A percentile compares a stretch with the other conserved stretches of the same genome.
phyloP scores from a whole-genome alignment of 2,888 invertebrate species.

The Listrodromus nycthemerus region DNA sequence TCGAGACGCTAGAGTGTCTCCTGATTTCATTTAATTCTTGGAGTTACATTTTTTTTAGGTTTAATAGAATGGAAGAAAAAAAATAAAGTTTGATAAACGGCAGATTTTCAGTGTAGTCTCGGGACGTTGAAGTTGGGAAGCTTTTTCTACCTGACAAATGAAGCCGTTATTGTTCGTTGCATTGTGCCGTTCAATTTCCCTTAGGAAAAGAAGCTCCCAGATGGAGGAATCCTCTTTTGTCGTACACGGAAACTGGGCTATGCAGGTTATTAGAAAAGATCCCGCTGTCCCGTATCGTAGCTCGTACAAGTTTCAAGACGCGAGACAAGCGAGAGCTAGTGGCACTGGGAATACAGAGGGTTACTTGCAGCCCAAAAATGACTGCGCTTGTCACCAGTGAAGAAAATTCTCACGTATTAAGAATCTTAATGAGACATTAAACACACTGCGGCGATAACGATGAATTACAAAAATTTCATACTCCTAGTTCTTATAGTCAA shows the following conservation, averaged over 20 bases:
- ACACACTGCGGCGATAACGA: too few relatives aligned
- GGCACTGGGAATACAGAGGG: slow-evolving; percentile 22
- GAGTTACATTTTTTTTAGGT: too few relatives aligned
- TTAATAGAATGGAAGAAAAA: neutral
- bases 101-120: neutral
- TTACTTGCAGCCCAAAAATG: slow-evolving; percentile 9
- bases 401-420: neutral
- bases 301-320: slow-evolving; percentile 18
- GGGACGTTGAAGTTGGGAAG: slow-evolving; percentile 9
- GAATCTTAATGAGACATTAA: neutral
- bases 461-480: too few relatives aligned
- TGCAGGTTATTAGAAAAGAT: slow-evolving; percentile 33
- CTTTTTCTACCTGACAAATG: slow-evolving; percentile 23
- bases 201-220: slow-evolving; percentile 37
- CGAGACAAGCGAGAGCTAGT: slow-evolving; percentile 2
- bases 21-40: too few relatives aligned
- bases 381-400: neutral
- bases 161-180: slow-evolving; percentile 27
- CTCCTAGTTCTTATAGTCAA: too few relatives aligned
- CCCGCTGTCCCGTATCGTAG: slow-evolving; percentile 20
- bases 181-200: slow-evolving; percentile 24
- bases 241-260: slow-evolving; percentile 7
- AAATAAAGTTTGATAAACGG: slow-evolving; percentile 11
- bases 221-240: slow-evolving; percentile 23
- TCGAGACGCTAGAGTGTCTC: too few relatives aligned